A percentile compares a stretch with the other conserved stretches of the same genome.
phyloP scores from a whole-genome alignment of 2,888 invertebrate species.

The Anoncus sp. region DNA sequence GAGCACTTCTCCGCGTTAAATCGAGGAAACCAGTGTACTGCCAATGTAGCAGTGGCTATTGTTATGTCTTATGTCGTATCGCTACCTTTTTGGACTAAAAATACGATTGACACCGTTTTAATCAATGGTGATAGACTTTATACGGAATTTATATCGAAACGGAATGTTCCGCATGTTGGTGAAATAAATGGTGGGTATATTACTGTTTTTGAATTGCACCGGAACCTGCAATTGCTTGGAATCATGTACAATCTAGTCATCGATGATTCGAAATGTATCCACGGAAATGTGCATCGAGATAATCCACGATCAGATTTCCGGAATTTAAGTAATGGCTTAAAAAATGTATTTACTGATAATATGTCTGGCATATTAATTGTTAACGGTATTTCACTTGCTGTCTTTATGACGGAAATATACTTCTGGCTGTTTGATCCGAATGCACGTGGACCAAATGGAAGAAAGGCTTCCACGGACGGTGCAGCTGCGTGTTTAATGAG shows the following conservation, averaged over 20 bases:
- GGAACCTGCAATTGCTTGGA: neutral
- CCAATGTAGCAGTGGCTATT: neutral
- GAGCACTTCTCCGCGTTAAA: neutral
- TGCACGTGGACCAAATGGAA: conserved; percentile 68
- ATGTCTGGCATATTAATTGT: conserved; percentile 7
- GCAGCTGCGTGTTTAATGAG: conserved; percentile 44
- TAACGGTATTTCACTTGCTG: neutral
- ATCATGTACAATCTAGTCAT: neutral
- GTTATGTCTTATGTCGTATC: neutral
- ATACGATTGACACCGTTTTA: conserved; percentile 3
- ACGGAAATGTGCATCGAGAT: neutral
- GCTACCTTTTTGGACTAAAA: neutral
- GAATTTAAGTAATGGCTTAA: neutral
- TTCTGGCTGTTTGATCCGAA: conserved; percentile 60
- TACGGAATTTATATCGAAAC: neutral
- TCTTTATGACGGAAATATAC: neutral
- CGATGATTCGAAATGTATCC: neutral
- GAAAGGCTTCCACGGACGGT: conserved; percentile 40
- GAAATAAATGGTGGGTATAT: neutral
- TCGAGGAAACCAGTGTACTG: neutral
- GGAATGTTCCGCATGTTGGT: neutral
- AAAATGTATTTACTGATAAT: neutral
- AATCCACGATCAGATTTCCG: neutral
- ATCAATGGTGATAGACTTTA: conserved; percentile 1
- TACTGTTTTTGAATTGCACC: neutral